Conservation (phyloP, 2,797 vertebrate species). For the Saxicola maurus region DNA sequence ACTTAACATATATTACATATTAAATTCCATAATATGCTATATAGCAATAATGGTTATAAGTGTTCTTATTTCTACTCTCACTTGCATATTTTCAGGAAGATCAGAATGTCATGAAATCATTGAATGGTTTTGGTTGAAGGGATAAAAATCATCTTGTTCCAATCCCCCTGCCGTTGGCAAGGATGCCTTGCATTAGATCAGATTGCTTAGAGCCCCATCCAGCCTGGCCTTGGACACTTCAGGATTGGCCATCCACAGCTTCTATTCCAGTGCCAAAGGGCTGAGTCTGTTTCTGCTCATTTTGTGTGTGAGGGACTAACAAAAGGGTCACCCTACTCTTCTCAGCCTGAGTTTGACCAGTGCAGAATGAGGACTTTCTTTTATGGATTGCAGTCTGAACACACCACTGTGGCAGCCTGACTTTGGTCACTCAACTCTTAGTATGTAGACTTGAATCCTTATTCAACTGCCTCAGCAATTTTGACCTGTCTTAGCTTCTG, state of each 20-base stretch:
- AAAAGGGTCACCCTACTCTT: neutral
- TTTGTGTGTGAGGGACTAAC: neutral
- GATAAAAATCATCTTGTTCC: neutral
- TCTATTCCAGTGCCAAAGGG: neutral
- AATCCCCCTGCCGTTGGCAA: rapidly evolving
- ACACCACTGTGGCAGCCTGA: neutral
- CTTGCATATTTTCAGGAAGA: neutral
- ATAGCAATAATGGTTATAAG: neutral
- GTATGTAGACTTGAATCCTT: neutral
- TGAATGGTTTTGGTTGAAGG: neutral
- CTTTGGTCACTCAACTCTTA: neutral
- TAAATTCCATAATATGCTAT: neutral
- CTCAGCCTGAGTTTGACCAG: neutral
- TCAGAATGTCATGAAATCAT: neutral
- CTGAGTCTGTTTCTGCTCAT: neutral
- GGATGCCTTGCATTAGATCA: neutral
- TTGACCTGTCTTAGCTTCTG: neutral
- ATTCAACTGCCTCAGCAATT: neutral
- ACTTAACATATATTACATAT: neutral
- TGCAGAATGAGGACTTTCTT: neutral
- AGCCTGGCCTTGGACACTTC: neutral
- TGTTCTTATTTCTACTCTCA: neutral
- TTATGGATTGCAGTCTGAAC: neutral
- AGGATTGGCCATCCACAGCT: neutral
- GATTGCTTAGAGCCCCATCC: neutral